Base-by-base conservation (phyloP, 1,140 invertebrate genomes). In the Macrotrachela quadricornifera region DNA sequence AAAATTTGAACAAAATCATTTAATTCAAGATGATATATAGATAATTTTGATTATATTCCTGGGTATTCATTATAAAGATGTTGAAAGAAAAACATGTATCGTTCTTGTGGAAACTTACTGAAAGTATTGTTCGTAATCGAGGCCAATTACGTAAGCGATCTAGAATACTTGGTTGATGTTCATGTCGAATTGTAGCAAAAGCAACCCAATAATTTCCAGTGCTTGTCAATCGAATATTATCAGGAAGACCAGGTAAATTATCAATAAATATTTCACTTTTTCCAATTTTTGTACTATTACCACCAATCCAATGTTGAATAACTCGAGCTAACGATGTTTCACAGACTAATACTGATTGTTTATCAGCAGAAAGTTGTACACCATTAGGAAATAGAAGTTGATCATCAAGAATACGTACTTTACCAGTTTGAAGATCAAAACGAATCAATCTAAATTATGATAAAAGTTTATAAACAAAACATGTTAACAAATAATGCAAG, bases 361-460 rank as follows among this genome's bases (percentile, higher is more conserved):
- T 78, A 62, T 85, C 77, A 14, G 76, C 71, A 21, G 81, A 80
- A 1, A 87, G 59, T 42, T 71, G 70, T n/a, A 87, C 61, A 8
- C 85, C 83, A 73, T 87, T 88, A 6, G 82, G 72, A 68, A 85
- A 83, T 62, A 76, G 77, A 1, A 87, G 56, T 39, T 79, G 69
- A 49, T 79, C 74, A 1, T 83, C 51, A 13, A 86, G 61, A 9
- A 83, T 79, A 61, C 72, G 74, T 56, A 76, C 77, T 49, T 67
- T 64, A 56, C 77, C 76, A 12, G 75, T 78, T 58, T 70, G 72
- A 6, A 75, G 73, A 66, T 81, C 73, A 59, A 77, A 80, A 57
- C 73, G 72, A 11, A 82, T 61, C 11, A 82, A 60, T 61, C 83
- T 83, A 63, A 49, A 72, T 71, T 50, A 56, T 58, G 60, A 59